Evolutionary conservation across 2,797 vertebrate genomes (phyloP).

Genomic region (Takifugu rubripes): DNA sequence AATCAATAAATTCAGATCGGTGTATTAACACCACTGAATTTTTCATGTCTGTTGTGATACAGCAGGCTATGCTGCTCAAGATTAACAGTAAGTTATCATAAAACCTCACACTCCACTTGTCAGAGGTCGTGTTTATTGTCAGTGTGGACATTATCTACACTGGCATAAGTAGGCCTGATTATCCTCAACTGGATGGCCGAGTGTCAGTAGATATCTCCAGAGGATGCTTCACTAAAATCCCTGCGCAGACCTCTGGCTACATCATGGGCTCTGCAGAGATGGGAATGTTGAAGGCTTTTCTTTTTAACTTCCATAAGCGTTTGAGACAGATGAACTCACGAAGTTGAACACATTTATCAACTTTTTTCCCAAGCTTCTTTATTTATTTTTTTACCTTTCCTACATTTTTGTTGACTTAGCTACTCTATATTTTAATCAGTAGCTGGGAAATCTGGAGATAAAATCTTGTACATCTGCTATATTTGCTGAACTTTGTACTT

Average conservation of each 20-base stretch:
- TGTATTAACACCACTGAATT: too few species aligned
- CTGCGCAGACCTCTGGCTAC: slow-evolving; percentile 40
- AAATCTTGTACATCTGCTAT: slow-evolving; percentile 15
- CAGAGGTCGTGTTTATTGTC: slow-evolving; percentile 36
- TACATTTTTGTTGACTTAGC: slow-evolving; percentile 8
- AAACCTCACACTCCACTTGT: slow-evolving; percentile 34
- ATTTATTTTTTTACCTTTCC: neutral
- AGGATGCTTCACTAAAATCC: slow-evolving; percentile 33
- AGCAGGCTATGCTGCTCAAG: slow-evolving; percentile 6
- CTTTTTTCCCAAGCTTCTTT: slow-evolving; percentile 2
- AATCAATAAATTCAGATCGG: too few species aligned
- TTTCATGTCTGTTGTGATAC: neutral
- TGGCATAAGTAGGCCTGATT: slow-evolving; percentile 63
- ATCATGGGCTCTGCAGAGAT: slow-evolving; percentile 37
- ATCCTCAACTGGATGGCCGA: slow-evolving; percentile 54
- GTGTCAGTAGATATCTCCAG: slow-evolving; percentile 50
- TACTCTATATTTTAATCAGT: slow-evolving; percentile 8
- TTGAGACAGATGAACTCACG: slow-evolving; percentile 12
- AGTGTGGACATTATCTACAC: slow-evolving; percentile 43
- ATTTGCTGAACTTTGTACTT: slow-evolving; percentile 11
- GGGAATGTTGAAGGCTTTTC: slow-evolving; percentile 7
- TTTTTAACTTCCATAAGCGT: neutral
- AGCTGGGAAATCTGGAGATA: slow-evolving; percentile 4
- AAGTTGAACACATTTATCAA: slow-evolving; percentile 6
- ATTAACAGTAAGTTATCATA: slow-evolving; percentile 38